Base-by-base conservation (phyloP, 2,888 invertebrate species). In the Tribolium freemani region DNA sequence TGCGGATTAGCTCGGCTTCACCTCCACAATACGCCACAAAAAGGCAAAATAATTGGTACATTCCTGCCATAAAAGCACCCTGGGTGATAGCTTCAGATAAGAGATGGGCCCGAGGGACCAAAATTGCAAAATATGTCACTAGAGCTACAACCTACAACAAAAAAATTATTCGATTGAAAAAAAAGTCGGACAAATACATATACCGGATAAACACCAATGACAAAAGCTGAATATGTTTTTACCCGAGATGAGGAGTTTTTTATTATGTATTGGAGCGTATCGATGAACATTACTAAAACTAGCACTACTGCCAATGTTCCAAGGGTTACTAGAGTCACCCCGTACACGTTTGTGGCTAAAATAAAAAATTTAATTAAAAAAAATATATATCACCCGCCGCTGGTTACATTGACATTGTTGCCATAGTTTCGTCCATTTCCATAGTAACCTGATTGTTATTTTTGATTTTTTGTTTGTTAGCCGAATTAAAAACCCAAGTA, bases 21-120 rank as follows among this genome's bases (percentile, higher is more conserved):
- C 92, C 92, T 0, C 91, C 92, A 74, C 90, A 90, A 79, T 92
- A 92, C 3, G 90, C 90, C 30, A 93, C 87, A 77, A 93, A 87
- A 73, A 93, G 85, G 75, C 91, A 90, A 86, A 90, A 93, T 77
- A 93, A 87, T 74, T 93, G 91, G 84, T 93, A 93, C 86, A 93
- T 87, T 6, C 89, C 90, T 50, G 91, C 88, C 90, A 92, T 92
- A 74, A 93, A 90, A 57, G 89, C 89, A 70, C 92, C 90, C 84
- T 93, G 93, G 2, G 91, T 91, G 54, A 92, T 84, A 0, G 92
- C 92, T 84, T 93, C 93, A 2, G 91, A 89, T 69, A 93, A 83
- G 54, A 93, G 85, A 76, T 92, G 90, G n/a, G 91, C 89, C 78
- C 92, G 86, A 0, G 92, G 92, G 64, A 91, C 88, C 60, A 91